These are phyloP conservation scores for Paralvinella palmiformis DNA, from an alignment of 1,140 invertebrate genomes.

Conservation along the genomic window DNA sequence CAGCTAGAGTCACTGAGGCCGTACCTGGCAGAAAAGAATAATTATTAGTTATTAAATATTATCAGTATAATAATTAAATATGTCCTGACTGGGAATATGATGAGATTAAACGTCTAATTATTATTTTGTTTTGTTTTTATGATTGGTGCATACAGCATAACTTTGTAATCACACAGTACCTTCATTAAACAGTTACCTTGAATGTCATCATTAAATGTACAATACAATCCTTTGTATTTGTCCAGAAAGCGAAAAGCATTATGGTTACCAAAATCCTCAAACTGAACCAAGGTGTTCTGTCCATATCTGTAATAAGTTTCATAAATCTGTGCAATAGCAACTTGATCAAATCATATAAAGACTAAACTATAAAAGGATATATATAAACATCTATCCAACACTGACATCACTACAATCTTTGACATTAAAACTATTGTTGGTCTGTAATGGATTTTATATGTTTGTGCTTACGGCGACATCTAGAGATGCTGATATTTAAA, in stretches of 20 bases:
- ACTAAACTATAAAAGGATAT: conserved; percentile 10
- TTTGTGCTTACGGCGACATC: no score
- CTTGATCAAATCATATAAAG: background rate
- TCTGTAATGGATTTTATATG: no score
- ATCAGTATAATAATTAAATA: background rate
- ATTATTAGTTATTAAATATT: background rate
- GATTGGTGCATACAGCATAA: no score
- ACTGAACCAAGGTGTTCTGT: conserved; percentile 46
- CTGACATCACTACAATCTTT: no score
- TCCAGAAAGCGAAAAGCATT: conserved; percentile 50
- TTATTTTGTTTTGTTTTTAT: background rate
- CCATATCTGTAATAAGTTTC: conserved; percentile 39
- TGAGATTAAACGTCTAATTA: background rate
- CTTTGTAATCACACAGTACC: background rate
- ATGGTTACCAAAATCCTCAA: conserved; percentile 52
- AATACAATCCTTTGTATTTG: conserved; percentile 46
- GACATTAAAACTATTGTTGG: no score
- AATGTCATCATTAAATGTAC: conserved; percentile 52
- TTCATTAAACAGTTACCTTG: conserved; percentile 35
- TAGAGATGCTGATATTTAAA: no score
- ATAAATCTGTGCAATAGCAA: background rate
- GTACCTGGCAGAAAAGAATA: conserved; percentile 35
- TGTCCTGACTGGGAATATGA: no score
- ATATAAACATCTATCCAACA: no score
- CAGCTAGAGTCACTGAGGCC: conserved; percentile 48